These are phyloP conservation scores for Maccullochella peelii DNA, from an alignment of 2,113 vertebrate species.

Conservation along the genomic window DNA sequence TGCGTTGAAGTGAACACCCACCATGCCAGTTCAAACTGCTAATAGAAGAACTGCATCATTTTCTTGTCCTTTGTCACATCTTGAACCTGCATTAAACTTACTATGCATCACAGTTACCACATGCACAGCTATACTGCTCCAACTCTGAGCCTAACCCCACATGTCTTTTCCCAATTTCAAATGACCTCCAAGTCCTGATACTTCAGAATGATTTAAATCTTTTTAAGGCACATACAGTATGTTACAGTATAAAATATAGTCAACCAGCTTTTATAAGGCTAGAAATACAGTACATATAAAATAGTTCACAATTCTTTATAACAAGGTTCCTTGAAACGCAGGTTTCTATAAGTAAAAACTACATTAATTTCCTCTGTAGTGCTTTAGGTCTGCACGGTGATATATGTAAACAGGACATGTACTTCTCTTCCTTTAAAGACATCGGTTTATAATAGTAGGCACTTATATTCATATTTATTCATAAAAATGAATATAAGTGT, in stretches of 20 bases:
- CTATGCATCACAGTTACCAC: constrained; percentile 56
- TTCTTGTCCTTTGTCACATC: constrained; percentile 66
- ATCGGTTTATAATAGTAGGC: constrained; percentile 54
- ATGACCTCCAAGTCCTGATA: constrained; percentile 27
- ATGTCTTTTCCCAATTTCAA: constrained; percentile 31
- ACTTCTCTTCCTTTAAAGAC: constrained; percentile 51
- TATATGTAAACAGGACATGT: constrained; percentile 56
- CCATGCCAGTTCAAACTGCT: constrained; percentile 66
- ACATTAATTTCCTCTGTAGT: constrained; percentile 62
- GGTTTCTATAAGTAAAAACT: constrained; percentile 53
- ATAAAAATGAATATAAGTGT: constrained; percentile 32
- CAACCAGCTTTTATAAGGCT: constrained; percentile 61
- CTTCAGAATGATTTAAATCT: constrained; percentile 45
- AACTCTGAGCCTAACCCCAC: constrained; percentile 32
- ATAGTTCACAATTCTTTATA: constrained; percentile 56
- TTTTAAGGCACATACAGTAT: constrained; percentile 71
- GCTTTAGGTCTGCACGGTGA: constrained; percentile 50
- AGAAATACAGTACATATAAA: constrained; percentile 75
- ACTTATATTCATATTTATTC: neutral
- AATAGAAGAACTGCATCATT: constrained; percentile 53
- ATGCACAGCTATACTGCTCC: constrained; percentile 48
- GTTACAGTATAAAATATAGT: constrained; percentile 68
- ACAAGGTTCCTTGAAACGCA: constrained; percentile 56
- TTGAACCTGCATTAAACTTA: constrained; percentile 64
- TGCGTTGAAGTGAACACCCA: constrained; percentile 62